These are phyloP conservation scores for Melanostigma gelatinosum DNA, from an alignment of 2,113 vertebrate species.

Conservation along the genomic window DNA sequence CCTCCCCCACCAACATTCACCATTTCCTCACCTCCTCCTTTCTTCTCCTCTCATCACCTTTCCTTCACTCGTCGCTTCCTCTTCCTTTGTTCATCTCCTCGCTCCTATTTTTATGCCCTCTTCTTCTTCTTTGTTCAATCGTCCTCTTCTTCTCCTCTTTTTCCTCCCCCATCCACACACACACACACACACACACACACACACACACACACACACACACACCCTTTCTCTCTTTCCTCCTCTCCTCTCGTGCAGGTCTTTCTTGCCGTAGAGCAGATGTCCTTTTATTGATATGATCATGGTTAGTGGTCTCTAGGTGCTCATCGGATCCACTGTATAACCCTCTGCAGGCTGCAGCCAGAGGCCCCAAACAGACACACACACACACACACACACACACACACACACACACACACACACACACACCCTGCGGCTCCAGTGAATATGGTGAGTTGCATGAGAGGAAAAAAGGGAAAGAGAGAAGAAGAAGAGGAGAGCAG, in stretches of 20 bases:
- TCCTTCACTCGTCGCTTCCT: not conserved
- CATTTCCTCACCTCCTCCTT: no score
- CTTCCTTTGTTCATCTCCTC: conserved; percentile 20
- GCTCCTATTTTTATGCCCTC: not conserved
- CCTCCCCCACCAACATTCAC: not conserved
- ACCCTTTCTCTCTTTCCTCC: not conserved
- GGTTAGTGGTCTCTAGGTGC: conserved; percentile 76
- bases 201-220: not conserved
- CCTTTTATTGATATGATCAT: conserved; percentile 78
- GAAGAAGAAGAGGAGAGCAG: conserved; percentile 11
- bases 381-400: conserved; percentile 45
- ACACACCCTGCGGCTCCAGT: conserved; percentile 39
- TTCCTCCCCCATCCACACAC: conserved; percentile 6
- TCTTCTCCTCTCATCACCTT: not conserved
- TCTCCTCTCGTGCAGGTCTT: not conserved
- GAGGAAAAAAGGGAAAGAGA: not conserved
- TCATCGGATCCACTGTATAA: conserved; percentile 57
- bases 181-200: not conserved
- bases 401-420: conserved; percentile 36
- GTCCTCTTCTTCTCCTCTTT: not conserved
- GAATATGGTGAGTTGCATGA: not conserved
- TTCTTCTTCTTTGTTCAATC: conserved; percentile 40
- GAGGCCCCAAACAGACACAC: conserved; percentile 31
- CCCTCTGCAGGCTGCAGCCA: conserved; percentile 31
- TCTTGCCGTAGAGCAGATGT: conserved; percentile 65